Conservation (phyloP, 2,797 vertebrate species). For the Sebastes vulpes region DNA sequence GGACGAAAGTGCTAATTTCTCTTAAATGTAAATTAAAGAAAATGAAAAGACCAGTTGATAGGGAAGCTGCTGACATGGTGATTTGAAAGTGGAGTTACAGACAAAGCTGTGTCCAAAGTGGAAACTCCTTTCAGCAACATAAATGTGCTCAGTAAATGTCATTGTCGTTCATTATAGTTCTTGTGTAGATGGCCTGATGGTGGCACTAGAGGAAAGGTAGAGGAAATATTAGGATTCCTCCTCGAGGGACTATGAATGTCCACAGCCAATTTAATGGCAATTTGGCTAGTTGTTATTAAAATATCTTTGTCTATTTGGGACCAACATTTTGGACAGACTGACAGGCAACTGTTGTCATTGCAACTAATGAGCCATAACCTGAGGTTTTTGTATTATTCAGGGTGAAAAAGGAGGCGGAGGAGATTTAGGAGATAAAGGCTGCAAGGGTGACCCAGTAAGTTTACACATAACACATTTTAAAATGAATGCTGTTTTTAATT, state of each 20-base stretch:
- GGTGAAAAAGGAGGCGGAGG: constrained; percentile 58
- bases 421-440: constrained; percentile 70
- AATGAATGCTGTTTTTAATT: neutral
- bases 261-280: neutral
- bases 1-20: neutral
- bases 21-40: neutral
- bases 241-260: neutral
- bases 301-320: neutral
- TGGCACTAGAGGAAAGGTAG: neutral
- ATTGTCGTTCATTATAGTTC: neutral
- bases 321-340: neutral
- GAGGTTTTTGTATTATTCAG: constrained; percentile 34
- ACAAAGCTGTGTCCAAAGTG: neutral
- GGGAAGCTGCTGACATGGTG: neutral
- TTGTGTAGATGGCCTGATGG: neutral
- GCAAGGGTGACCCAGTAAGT: constrained; percentile 64
- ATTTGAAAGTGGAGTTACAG: neutral
- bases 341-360: neutral
- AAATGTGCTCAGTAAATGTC: neutral
- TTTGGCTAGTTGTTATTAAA: neutral
- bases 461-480: neutral
- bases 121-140: neutral
- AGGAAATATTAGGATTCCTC: neutral
- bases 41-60: neutral
- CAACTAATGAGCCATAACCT: neutral